These are phyloP conservation scores for Tachypleus tridentatus DNA, from an alignment of 1,140 invertebrate genomes.

Conservation along the genomic window DNA sequence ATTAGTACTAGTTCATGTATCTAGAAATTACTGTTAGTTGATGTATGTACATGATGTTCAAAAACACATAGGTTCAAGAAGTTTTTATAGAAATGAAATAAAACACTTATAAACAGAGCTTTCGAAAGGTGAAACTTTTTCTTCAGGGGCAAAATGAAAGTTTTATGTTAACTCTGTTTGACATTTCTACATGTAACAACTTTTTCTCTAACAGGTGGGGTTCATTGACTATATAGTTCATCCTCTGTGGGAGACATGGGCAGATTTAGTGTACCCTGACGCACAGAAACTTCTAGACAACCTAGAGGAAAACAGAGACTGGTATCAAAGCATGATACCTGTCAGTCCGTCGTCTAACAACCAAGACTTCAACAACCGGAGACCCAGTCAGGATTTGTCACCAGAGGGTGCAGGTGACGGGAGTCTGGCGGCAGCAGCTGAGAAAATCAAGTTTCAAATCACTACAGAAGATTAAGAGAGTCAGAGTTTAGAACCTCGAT, in stretches of 20 bases:
- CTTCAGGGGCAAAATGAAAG: too few species aligned
- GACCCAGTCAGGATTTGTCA: conserved; percentile 1
- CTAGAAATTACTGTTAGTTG: too few species aligned
- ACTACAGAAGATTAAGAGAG: conserved; percentile 66
- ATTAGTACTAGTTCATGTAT: too few species aligned
- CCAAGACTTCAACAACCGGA: background rate
- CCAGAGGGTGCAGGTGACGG: conserved; percentile 1
- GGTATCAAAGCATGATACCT: conserved; percentile 72
- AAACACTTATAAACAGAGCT: too few species aligned
- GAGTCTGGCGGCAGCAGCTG: conserved; percentile 37
- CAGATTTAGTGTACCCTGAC: conserved; percentile 95
- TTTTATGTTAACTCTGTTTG: background rate
- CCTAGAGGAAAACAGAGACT: conserved; percentile 95
- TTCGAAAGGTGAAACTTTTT: too few species aligned
- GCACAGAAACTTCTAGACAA: conserved; percentile 95
- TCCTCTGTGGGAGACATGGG: conserved; percentile 99
- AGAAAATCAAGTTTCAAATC: conserved; percentile 45
- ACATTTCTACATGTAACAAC: background rate
- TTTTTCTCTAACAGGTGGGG: conserved; percentile 56
- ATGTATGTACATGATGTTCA: too few species aligned
- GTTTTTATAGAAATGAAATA: too few species aligned
- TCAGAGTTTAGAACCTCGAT: too few species aligned
- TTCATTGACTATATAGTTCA: conserved; percentile 99
- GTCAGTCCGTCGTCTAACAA: conserved; percentile 38
- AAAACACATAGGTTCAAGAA: too few species aligned